Evolutionary conservation across 2,113 vertebrate genomes (phyloP).

Genomic region (Climacteris rufus): DNA sequence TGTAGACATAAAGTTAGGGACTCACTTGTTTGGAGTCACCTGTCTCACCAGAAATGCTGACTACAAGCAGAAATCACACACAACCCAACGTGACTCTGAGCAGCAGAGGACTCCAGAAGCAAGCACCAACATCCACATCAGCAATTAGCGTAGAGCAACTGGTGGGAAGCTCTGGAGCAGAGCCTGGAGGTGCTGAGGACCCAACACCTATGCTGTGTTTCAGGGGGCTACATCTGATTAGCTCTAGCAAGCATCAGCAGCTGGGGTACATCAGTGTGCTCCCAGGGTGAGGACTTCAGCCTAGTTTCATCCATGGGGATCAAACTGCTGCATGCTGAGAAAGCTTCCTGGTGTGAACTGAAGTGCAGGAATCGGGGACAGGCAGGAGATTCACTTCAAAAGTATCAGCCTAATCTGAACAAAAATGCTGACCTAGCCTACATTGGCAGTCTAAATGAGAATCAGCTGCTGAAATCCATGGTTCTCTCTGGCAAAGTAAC

Average conservation of each 20-base stretch:
- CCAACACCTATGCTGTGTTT: accelerated
- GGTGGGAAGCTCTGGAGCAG: background rate
- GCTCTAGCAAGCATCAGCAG: background rate
- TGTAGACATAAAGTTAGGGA: background rate
- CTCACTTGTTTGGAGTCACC: background rate
- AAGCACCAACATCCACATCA: background rate
- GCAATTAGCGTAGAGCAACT: background rate
- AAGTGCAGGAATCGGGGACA: background rate
- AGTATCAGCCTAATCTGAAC: background rate
- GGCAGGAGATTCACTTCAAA: background rate
- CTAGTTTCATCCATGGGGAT: background rate
- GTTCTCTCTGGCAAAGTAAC: background rate
- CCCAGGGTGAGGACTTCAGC: background rate
- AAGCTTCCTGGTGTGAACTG: background rate
- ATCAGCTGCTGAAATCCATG: background rate
- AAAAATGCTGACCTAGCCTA: background rate
- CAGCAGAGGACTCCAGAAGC: background rate
- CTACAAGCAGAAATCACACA: background rate
- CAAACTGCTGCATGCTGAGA: background rate
- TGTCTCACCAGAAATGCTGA: background rate
- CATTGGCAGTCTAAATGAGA: background rate
- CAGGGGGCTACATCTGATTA: background rate
- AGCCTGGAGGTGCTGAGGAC: background rate
- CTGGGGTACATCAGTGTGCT: background rate
- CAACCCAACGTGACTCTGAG: background rate